Evolutionary conservation across 35 echinoderm and acorn worm genomes (phyloP).

Genomic region (Ptychodera flava): DNA sequence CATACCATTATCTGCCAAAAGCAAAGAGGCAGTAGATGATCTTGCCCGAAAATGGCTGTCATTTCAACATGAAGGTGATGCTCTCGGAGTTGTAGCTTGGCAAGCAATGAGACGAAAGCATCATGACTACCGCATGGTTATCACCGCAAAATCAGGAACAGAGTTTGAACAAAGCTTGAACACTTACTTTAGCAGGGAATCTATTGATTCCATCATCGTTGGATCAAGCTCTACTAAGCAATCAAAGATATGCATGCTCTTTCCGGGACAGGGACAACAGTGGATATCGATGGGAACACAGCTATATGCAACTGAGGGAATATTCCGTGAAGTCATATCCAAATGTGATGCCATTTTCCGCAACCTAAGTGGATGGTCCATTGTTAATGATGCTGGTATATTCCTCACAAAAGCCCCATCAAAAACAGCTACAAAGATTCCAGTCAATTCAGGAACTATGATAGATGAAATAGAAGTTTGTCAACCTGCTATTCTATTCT

Average conservation of each 20-base stretch:
- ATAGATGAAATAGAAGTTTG: slow-evolving; percentile 59
- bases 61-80: slow-evolving; percentile 59
- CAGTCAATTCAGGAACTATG: too few relatives aligned
- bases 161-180: slow-evolving; percentile 44
- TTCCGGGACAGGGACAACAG: slow-evolving; percentile 96
- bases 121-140: slow-evolving; percentile 59
- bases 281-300: slow-evolving; percentile 77
- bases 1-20: slow-evolving; percentile 70
- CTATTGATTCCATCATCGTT: slow-evolving; percentile 10
- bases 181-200: slow-evolving; percentile 36
- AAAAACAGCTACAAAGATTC: too few relatives aligned
- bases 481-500: slow-evolving; percentile 81
- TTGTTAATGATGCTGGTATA: slow-evolving; percentile 44
- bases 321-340: slow-evolving; percentile 51
- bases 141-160: slow-evolving; percentile 54
- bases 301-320: slow-evolving; percentile 52
- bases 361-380: slow-evolving; percentile 82
- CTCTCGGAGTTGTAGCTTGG: slow-evolving; percentile 48
- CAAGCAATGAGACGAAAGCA: slow-evolving; percentile 45
- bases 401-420: too few relatives aligned
- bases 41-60: slow-evolving; percentile 56
- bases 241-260: slow-evolving; percentile 80
- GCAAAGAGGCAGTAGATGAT: too few relatives aligned
- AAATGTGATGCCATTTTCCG: slow-evolving; percentile 79
- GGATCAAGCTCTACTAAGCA: slow-evolving; percentile 21